These are phyloP conservation scores for Napeogenes inachia DNA, from an alignment of 2,888 invertebrate genomes.

Conservation along the genomic window DNA sequence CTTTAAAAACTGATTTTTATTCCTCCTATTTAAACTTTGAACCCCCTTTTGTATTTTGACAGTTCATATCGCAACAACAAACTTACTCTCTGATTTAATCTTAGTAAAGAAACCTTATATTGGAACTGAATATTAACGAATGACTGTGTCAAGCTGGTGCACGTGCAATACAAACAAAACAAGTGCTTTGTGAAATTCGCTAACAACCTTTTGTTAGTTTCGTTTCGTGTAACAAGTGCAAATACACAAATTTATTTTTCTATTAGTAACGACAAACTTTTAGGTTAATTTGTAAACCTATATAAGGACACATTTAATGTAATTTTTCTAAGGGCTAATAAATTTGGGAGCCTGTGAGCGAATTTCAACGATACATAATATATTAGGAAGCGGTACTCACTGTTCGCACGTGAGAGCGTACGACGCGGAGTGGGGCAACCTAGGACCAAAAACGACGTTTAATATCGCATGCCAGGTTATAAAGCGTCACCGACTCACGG, in stretches of 20 bases:
- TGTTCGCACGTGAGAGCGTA: slow-evolving; percentile 82
- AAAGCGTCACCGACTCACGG: slow-evolving; percentile 49
- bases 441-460: slow-evolving; percentile 75
- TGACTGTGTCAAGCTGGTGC: slow-evolving; percentile 13
- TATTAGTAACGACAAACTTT: no score
- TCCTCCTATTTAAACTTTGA: no score
- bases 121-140: neutral
- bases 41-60: no score
- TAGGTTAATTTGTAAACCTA: no score
- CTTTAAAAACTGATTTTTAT: no score
- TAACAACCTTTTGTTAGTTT: slow-evolving; percentile 15
- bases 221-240: neutral
- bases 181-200: slow-evolving; percentile 24
- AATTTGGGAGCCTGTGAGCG: slow-evolving; percentile 18
- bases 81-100: no score
- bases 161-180: slow-evolving; percentile 16
- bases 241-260: neutral
- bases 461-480: slow-evolving; percentile 73
- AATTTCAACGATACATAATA: slow-evolving; percentile 35
- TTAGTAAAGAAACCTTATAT: neutral
- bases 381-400: slow-evolving; percentile 75
- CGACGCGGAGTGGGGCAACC: slow-evolving; percentile 79
- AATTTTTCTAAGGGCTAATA: neutral
- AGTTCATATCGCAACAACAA: no score
- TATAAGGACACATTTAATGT: no score